Evolutionary conservation across 2,888 invertebrate species (phyloP).

Genomic region (Branchellion lobata): DNA sequence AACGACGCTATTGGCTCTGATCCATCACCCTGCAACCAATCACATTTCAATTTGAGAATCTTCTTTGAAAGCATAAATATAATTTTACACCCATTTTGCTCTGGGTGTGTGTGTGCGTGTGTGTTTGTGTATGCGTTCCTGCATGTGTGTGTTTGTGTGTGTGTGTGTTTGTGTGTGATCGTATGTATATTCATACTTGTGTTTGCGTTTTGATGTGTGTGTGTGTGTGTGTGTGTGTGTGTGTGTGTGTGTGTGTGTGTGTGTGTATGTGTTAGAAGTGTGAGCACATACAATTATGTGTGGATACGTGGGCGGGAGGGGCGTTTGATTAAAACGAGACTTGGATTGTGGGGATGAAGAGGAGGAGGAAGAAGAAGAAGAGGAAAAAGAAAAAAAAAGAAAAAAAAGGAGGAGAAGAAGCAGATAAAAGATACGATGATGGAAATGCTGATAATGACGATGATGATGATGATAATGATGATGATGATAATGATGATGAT

Average conservation of each 20-base stretch:
- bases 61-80: not conserved
- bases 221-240: slow-evolving; percentile 17
- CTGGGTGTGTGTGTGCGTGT: slow-evolving; percentile 8
- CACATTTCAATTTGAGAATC: not conserved
- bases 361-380: slow-evolving; percentile 27
- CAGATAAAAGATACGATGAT: not conserved
- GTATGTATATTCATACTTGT: not conserved
- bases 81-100: not conserved
- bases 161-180: not conserved
- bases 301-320: not conserved
- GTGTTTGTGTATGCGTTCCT: not conserved
- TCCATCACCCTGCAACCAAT: not conserved
- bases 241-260: slow-evolving; percentile 35
- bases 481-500: slow-evolving; percentile 8
- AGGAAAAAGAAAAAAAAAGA: slow-evolving; percentile 16
- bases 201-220: not conserved
- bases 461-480: slow-evolving; percentile 33
- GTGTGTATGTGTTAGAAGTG: slow-evolving; percentile 14
- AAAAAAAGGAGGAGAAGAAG: not conserved
- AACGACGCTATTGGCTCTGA: not conserved
- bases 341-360: not conserved
- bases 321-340: slow-evolving; percentile 15
- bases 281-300: not conserved
- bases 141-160: not conserved
- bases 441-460: slow-evolving; percentile 30